Conservation (phyloP, 1,140 invertebrate genomes). For the Drosophila asahinai region DNA sequence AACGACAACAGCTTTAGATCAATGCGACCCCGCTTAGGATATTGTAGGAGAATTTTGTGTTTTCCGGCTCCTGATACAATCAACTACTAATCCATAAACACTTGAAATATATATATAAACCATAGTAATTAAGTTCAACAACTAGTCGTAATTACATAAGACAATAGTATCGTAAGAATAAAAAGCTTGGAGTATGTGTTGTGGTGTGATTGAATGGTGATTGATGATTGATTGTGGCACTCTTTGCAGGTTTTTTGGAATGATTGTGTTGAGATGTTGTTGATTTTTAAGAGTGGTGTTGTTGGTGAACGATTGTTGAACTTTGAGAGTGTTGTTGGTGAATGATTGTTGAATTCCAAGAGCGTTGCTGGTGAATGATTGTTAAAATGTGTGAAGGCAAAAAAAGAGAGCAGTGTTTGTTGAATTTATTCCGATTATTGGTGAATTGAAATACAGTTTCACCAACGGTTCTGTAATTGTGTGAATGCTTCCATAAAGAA, state of each 20-base stretch:
- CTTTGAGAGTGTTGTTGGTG: background rate
- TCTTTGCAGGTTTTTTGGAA: background rate
- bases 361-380: slow-evolving; percentile 1
- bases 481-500: background rate
- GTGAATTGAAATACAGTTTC: background rate
- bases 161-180: slow-evolving; percentile 1
- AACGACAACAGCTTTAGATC: slow-evolving; percentile 44
- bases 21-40: slow-evolving; percentile 36
- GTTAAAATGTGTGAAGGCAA: background rate
- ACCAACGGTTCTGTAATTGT: background rate
- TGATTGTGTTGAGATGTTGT: background rate
- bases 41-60: background rate
- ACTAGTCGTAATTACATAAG: slow-evolving; percentile 25
- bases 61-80: slow-evolving; percentile 12
- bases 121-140: slow-evolving; percentile 14
- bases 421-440: background rate
- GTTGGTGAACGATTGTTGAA: slow-evolving; percentile 7
- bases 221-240: slow-evolving; percentile 1
- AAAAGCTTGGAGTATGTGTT: slow-evolving; percentile 36
- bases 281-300: background rate
- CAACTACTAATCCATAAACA: slow-evolving; percentile 35
- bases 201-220: slow-evolving; percentile 4
- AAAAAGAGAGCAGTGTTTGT: too few species aligned
- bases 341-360: too few species aligned
- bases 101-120: slow-evolving; percentile 15